Percentiles rank a stretch among this genome's conserved stretches.
phyloP scores from a whole-genome alignment of 2,797 vertebrate genomes.

The Steatocranus sp. region DNA sequence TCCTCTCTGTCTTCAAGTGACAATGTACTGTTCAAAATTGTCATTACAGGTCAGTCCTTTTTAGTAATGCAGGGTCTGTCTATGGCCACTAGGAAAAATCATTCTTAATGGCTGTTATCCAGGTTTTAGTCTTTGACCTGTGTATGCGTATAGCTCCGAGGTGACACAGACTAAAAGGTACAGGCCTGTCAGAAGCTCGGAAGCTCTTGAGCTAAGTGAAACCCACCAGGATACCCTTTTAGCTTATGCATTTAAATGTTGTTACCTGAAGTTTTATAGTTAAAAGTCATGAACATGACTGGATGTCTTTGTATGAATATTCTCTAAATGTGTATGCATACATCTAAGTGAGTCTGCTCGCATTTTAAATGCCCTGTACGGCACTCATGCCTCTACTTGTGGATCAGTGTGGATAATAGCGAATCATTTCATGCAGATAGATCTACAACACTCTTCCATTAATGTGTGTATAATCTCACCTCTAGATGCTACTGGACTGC shows the following conservation, averaged over 20 bases:
- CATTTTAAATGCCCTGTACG: neutral
- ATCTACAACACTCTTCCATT: neutral
- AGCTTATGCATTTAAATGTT: accelerated
- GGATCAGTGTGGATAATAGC: constrained; percentile 1
- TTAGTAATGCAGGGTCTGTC: neutral
- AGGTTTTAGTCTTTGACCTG: neutral
- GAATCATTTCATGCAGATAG: constrained; percentile 33
- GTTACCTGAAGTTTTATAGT: neutral
- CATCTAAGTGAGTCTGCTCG: neutral
- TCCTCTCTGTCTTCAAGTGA: neutral
- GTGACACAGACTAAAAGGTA: neutral
- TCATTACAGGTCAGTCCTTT: neutral
- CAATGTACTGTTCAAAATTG: neutral
- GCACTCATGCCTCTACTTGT: neutral
- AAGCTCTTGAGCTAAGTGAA: neutral
- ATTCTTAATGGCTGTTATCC: neutral
- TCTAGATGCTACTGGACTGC: neutral
- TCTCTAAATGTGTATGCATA: neutral
- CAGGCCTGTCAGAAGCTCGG: neutral
- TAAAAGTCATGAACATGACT: neutral
- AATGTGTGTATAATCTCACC: neutral
- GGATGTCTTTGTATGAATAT: neutral
- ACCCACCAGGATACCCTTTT: neutral
- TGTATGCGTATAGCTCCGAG: neutral
- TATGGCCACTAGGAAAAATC: neutral